Evolutionary conservation across 2,888 invertebrate species (phyloP).

Genomic region (Polyommatus iphigenia): DNA sequence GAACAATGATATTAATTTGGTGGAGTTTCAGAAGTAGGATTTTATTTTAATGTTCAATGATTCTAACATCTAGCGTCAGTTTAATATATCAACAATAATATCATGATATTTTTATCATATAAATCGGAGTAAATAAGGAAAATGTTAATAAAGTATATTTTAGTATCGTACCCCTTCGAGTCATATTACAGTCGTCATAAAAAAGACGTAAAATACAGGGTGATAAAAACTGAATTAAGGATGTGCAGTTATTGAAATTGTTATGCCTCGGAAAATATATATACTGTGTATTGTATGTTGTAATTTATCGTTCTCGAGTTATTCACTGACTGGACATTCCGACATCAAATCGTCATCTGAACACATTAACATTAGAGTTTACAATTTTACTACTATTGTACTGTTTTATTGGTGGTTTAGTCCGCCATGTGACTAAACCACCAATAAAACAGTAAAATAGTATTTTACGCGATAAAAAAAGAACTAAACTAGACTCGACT

Average conservation of each 20-base stretch:
- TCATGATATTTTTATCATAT: background rate
- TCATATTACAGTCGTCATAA: background rate
- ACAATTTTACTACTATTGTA: no score
- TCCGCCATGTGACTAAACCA: no score
- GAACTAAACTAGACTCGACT: background rate
- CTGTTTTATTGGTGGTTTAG: no score
- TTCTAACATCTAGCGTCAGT: no score
- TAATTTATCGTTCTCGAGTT: no score
- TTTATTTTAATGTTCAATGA: no score
- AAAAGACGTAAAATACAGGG: slow-evolving; percentile 11
- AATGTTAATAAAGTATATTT: slow-evolving; percentile 7
- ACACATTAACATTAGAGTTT: no score
- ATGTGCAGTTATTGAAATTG: background rate
- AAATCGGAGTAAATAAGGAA: slow-evolving; percentile 1
- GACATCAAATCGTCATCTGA: no score
- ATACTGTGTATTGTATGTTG: no score
- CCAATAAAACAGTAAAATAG: background rate
- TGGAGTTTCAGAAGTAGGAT: no score
- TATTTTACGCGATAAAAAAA: background rate
- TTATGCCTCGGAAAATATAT: slow-evolving; percentile 7
- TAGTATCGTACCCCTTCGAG: background rate
- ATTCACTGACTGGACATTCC: no score
- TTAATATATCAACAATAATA: background rate
- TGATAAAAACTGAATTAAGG: slow-evolving; percentile 4
- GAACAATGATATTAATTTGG: no score